Percentiles rank a stretch among this genome's conserved stretches.
Evolutionary conservation across 2,113 vertebrate genomes (phyloP).

Genomic region (Emydocephalus ijimae): DNA sequence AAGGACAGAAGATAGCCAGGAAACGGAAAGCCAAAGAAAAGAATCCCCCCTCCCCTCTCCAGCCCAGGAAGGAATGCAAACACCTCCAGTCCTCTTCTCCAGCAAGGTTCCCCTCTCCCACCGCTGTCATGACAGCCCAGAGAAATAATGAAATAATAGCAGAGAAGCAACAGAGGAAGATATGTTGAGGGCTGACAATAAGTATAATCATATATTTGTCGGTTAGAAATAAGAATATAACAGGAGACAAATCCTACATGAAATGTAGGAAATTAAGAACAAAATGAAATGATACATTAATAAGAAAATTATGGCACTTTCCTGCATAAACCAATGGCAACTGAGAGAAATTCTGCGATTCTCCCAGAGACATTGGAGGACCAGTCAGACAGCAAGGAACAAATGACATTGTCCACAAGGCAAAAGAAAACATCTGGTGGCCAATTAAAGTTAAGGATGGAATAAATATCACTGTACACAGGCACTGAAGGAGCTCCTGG

Average conservation of each 20-base stretch:
- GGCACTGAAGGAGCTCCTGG: not conserved
- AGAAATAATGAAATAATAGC: no score
- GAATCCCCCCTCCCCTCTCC: no score
- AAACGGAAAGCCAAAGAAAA: no score
- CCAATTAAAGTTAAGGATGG: not conserved
- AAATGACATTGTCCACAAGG: not conserved
- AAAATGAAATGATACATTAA: not conserved
- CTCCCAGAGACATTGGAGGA: not conserved
- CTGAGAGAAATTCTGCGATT: not conserved
- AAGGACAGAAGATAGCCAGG: no score
- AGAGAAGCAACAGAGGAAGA: no score
- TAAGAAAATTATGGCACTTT: not conserved
- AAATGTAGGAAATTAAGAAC: not conserved
- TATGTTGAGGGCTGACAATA: no score
- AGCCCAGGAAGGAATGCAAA: no score
- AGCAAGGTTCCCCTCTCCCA: no score
- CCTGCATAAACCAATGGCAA: not conserved
- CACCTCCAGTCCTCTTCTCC: no score
- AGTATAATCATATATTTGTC: not conserved
- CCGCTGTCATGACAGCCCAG: no score
- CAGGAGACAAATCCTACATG: not conserved
- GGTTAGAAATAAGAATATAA: not conserved
- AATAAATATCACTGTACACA: not conserved
- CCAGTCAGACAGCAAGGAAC: not conserved
- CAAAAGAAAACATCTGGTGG: not conserved